These are phyloP conservation scores for Vulpes vulpes DNA, from an alignment of 2,113 vertebrate species.

Conservation along the genomic window DNA sequence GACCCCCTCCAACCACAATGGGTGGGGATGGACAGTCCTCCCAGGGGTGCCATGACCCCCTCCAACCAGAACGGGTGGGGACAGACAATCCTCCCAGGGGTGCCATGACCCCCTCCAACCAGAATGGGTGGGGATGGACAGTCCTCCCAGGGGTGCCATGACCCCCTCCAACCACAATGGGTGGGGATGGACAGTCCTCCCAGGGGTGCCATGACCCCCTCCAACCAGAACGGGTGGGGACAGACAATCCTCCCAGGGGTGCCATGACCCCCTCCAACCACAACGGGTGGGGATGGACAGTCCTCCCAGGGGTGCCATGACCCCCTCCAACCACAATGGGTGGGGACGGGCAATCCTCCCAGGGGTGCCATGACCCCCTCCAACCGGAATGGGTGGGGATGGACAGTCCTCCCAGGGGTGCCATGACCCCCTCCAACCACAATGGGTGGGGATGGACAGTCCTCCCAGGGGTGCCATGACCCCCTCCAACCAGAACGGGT, in stretches of 20 bases:
- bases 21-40: neutral
- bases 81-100: accelerated
- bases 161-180: neutral
- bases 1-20: neutral
- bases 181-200: accelerated
- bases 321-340: no score
- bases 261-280: neutral
- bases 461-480: accelerated
- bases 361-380: accelerated
- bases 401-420: accelerated
- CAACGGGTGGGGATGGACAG: no score
- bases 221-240: neutral
- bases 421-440: neutral
- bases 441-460: no score
- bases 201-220: accelerated
- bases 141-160: accelerated
- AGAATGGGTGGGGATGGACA: no score
- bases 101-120: neutral
- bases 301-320: no score
- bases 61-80: neutral
- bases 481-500: neutral
- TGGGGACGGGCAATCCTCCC: accelerated
- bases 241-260: accelerated
- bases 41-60: no score
- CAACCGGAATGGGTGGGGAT: no score